phyloP scores from a whole-genome alignment of 2,888 invertebrate genomes.

The Unio delphinus region DNA sequence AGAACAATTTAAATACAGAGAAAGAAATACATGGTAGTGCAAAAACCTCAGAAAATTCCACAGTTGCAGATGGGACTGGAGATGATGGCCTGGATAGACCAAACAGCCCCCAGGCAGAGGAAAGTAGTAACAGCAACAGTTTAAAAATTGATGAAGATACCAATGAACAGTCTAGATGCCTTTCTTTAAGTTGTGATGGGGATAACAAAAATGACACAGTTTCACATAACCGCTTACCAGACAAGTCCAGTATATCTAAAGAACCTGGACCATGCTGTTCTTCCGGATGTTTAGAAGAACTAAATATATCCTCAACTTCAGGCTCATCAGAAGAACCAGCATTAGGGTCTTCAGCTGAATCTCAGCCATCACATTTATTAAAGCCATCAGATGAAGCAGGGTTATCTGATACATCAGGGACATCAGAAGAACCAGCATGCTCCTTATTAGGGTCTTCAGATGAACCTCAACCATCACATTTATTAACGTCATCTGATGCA shows the following conservation, averaged over 20 bases:
- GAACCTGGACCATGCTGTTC: conserved; percentile 7
- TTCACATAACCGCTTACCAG: not conserved
- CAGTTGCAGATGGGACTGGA: conserved; percentile 6
- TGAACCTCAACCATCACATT: not conserved
- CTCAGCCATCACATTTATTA: no score
- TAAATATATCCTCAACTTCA: conserved; percentile 3
- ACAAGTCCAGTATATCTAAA: not conserved
- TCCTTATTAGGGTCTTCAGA: not conserved
- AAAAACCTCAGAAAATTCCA: conserved; percentile 11
- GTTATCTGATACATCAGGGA: not conserved
- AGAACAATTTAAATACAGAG: conserved; percentile 64
- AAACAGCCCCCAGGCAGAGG: conserved; percentile 2
- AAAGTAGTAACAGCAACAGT: conserved; percentile 2
- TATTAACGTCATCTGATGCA: not conserved
- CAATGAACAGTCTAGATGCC: conserved; percentile 3
- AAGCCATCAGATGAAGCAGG: not conserved
- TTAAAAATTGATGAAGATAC: conserved; percentile 6
- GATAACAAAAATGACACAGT: not conserved
- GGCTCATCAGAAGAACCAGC: not conserved
- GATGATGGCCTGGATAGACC: conserved; percentile 12
- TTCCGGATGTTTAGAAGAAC: conserved; percentile 5
- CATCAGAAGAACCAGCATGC: conserved; percentile 6
- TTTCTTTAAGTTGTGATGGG: conserved; percentile 11
- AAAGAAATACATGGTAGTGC: conserved; percentile 59
- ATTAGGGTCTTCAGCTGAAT: not conserved